Conservation (phyloP, 2,888 invertebrate genomes). For the Tuta absoluta region DNA sequence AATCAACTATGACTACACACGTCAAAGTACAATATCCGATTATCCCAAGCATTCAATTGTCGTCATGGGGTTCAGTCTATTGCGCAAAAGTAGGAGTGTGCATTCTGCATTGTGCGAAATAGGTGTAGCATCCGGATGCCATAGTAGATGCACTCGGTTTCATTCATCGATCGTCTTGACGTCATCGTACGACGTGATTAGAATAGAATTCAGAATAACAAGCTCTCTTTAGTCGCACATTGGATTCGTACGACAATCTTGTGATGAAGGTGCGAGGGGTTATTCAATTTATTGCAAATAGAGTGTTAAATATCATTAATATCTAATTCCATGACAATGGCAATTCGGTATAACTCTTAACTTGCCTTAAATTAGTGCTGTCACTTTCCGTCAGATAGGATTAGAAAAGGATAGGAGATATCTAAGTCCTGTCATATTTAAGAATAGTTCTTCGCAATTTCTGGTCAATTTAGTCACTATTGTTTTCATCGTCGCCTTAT, state of each 20-base stretch:
- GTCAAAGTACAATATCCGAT: not conserved
- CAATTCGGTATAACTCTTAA: too few species aligned
- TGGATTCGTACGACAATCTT: not conserved
- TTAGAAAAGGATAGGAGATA: too few species aligned
- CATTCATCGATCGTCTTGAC: constrained; percentile 13
- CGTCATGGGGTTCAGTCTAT: not conserved
- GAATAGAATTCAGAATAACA: constrained; percentile 2
- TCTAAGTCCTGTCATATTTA: too few species aligned
- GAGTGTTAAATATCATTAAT: too few species aligned
- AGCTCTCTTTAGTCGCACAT: not conserved
- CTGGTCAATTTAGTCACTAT: too few species aligned
- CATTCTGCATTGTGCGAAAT: not conserved
- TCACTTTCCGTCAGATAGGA: too few species aligned
- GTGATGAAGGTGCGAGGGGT: not conserved
- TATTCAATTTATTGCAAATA: too few species aligned
- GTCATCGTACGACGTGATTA: constrained; percentile 3
- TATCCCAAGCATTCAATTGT: not conserved
- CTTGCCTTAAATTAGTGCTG: too few species aligned
- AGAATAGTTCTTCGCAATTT: too few species aligned
- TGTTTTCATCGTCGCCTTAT: too few species aligned
- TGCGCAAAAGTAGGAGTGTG: not conserved
- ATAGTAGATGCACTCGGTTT: constrained; percentile 6
- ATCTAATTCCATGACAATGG: too few species aligned
- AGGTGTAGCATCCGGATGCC: constrained; percentile 7
- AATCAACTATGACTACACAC: constrained; percentile 7